These are phyloP conservation scores for Hermaeophaga mercurialis DNA, from an alignment of 2,888 invertebrate species.

Conservation along the genomic window DNA sequence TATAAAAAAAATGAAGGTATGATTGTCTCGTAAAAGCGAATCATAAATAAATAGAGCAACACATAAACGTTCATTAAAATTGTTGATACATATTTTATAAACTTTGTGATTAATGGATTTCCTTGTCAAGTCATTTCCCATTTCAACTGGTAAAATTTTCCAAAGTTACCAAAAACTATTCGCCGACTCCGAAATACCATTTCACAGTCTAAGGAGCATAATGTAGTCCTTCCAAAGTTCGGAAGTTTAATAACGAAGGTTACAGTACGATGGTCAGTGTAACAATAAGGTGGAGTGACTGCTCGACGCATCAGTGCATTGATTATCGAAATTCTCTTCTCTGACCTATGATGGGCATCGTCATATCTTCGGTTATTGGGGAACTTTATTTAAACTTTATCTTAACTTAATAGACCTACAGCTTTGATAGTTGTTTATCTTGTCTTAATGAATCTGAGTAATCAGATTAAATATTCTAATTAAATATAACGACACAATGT, in stretches of 20 bases:
- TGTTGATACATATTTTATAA: neutral
- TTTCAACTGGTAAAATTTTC: neutral
- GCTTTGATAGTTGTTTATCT: neutral
- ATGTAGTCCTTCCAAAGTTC: conserved; percentile 17
- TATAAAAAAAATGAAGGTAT: too few relatives aligned
- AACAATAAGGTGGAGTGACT: conserved; percentile 16
- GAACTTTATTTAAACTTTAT: conserved; percentile 1
- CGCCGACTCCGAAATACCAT: conserved; percentile 6
- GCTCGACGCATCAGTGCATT: conserved; percentile 8
- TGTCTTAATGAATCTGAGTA: neutral
- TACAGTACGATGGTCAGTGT: conserved; percentile 6
- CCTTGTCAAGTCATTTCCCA: neutral
- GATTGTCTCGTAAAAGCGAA: too few relatives aligned
- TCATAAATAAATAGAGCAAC: too few relatives aligned
- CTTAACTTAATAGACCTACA: neutral
- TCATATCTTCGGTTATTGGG: neutral
- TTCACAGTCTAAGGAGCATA: conserved; percentile 15
- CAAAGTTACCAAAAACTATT: conserved; percentile 11
- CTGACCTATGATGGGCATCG: neutral
- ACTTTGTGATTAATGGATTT: neutral
- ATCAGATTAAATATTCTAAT: too few relatives aligned
- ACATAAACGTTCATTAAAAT: too few relatives aligned
- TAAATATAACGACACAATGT: too few relatives aligned
- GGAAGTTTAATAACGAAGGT: conserved; percentile 16
- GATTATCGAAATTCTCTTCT: conserved; percentile 12